Evolutionary conservation across 2,113 vertebrate genomes (phyloP), one percentile per base, ranked within the genome.

Genomic region (Cynoglossus semilaevis): DNA sequence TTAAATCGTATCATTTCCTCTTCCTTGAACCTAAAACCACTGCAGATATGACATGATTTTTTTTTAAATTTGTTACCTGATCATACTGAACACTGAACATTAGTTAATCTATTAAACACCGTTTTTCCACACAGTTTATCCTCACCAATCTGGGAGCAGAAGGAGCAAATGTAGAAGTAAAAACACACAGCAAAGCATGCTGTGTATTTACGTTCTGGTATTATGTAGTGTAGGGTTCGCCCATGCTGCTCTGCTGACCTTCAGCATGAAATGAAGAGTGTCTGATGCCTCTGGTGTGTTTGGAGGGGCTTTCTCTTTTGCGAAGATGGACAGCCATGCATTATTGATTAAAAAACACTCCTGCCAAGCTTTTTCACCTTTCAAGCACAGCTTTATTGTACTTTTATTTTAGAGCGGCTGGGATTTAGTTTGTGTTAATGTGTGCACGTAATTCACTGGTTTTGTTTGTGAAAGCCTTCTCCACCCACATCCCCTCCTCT

Each of bases 301-400:
- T 75, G 71, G 78, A 84, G 75, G 81, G 81, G 71, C 59, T 87
- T 80, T 85, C 66, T 84, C 78, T 86, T 78, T 79, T 68, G 66
- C 70, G 66, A 84, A 87, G 86, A 89, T 79, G 79, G 86, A 85
- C 84, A 81, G 74, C 50, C 70, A 87, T 90, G 76, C 87, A 90
- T 88, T 88, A 88, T 90, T 90, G 85, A 88, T 88, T 64, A 84
- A 63, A 86, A 87, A 88, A 86, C 85, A 83, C 84, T 88, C 76
- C 79, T 85, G 83, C 86, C 53, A 77, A 78, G 80, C 81, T 72
- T 81, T 88, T 86, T 88, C 71, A 83, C 83, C 81, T 81, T 63
- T 71, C 67, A 15, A 59, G 59, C 54, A 40, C 69, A 59, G 77
- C 64, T 84, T 61, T 67, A 69, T 40, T 60, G 19, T 64, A 41